Conservation (phyloP, 1,140 invertebrate species). For the Bombus polaris region DNA sequence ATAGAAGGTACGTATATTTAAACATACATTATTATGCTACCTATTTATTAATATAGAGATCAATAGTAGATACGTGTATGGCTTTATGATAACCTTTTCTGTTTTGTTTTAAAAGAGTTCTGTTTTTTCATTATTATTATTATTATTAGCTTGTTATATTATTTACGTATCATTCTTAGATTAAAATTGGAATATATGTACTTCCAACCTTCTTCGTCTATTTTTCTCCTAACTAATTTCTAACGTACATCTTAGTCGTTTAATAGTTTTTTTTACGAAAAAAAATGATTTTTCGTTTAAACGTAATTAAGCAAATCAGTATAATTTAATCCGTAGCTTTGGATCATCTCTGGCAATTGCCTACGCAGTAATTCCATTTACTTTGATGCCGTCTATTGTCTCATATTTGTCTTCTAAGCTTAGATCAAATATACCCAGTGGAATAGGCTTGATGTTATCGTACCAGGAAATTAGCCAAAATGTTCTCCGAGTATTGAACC, state of each 20-base stretch:
- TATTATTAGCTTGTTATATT: too few species aligned
- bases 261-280: background rate
- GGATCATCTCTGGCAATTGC: constrained; percentile 3
- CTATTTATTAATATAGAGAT: too few species aligned
- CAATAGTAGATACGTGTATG: too few species aligned
- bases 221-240: too few species aligned
- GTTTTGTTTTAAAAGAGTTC: too few species aligned
- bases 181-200: too few species aligned
- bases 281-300: background rate
- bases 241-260: background rate
- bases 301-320: background rate
- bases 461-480: constrained; percentile 4
- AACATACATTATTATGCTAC: too few species aligned
- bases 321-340: constrained; percentile 9
- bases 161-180: too few species aligned
- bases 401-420: constrained; percentile 22
- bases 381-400: constrained; percentile 16
- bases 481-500: background rate
- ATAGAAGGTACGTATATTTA: too few species aligned
- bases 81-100: too few species aligned
- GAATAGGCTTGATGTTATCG: constrained; percentile 26
- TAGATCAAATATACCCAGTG: constrained; percentile 13
- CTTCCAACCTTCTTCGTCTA: too few species aligned
- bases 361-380: background rate
- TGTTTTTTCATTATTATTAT: too few species aligned